Evolutionary conservation across 1,140 invertebrate genomes (phyloP), one percentile per base, ranked within the genome.

Genomic region (Parasteatoda tepidariorum): DNA sequence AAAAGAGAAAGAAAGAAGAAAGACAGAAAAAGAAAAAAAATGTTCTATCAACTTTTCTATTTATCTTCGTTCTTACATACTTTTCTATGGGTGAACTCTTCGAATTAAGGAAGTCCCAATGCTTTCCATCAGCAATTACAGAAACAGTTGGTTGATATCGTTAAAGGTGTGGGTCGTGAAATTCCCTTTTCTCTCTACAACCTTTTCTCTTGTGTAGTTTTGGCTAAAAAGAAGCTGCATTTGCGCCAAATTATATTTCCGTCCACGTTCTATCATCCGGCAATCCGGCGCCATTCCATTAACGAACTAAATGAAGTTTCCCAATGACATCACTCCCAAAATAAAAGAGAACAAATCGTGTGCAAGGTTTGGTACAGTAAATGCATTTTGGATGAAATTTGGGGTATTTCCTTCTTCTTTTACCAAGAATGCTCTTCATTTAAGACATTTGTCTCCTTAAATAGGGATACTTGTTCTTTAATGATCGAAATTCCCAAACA

Each of bases 101-200:
- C 26, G 67, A 48, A 30, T 70, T 54, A 70, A 38, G 38, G 22
- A 34, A 41, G 28, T 30, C 30, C 54, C 71, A 59, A 59, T n/a
- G n/a, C 57, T 22, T 26, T 59, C 57, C 71, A 74, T 61, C 71
- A 61, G 55, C 71, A 74, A 74, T 74, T 74, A 74, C 71, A 38
- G 71, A 38, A 34, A 24, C 55, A 74, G 55, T 59, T 59, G 24
- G 7, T 18, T 22, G 71, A 61, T 74, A 74, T 61, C 33, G 57
- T 74, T 74, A 59, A 18, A 18, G n/a, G 22, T 18, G 55, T 22
- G 13, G 31, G 31, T 26, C 11, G n/a, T 7, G 38, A 11, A 6
- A 4, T 59, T 28, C 61, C 28, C 55, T 33, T 31, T 9, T 30
- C 38, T 22, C n/a, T 59, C 24, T 11, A 22, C 57, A n/a, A 22